Conservation (phyloP, 2,888 invertebrate genomes). For the Dryadula phaetusa region DNA sequence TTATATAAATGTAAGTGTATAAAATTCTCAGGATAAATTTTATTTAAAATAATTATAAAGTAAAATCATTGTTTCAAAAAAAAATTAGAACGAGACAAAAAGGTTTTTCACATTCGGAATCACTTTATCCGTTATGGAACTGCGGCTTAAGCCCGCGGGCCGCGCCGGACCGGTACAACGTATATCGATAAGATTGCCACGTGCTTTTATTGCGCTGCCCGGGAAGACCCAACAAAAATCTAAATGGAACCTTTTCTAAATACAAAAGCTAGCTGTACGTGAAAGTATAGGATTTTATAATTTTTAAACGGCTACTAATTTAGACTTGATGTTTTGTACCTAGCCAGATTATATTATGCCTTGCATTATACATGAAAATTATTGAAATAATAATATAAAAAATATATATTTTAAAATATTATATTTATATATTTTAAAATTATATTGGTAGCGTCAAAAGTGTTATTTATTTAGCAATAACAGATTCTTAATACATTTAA, state of each 20-base stretch:
- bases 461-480: too few species aligned
- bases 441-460: too few species aligned
- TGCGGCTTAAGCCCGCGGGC: constrained; percentile 57
- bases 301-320: constrained; percentile 15
- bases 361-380: too few species aligned
- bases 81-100: constrained; percentile 28
- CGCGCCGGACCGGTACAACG: constrained; percentile 66
- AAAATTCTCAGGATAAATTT: neutral
- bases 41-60: neutral
- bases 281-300: constrained; percentile 29
- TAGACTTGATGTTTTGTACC: neutral
- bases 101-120: constrained; percentile 41
- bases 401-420: too few species aligned
- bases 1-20: too few species aligned
- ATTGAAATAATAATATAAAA: too few species aligned
- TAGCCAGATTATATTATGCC: too few species aligned
- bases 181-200: constrained; percentile 75
- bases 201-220: constrained; percentile 71
- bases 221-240: constrained; percentile 61
- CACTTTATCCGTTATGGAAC: constrained; percentile 42
- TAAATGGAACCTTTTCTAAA: constrained; percentile 59
- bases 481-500: too few species aligned
- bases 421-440: too few species aligned
- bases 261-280: constrained; percentile 29
- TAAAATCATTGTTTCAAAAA: constrained; percentile 17